These are phyloP conservation scores for Sminthurides aquaticus DNA, from an alignment of 2,888 invertebrate species.

Conservation along the genomic window DNA sequence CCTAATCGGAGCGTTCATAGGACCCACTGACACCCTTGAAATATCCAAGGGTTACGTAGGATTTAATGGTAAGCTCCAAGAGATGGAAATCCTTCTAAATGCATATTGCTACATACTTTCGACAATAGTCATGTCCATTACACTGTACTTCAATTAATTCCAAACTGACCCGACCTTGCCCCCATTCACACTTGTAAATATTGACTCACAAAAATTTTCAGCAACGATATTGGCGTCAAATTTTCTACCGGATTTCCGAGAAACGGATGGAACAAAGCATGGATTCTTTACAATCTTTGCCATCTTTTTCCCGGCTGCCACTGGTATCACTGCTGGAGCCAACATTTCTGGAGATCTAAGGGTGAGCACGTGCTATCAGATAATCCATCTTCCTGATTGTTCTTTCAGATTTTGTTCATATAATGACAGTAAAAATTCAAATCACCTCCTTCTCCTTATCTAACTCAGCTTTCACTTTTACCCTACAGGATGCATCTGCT, in stretches of 20 bases:
- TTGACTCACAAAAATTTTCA: too few relatives aligned
- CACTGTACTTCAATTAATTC: too few relatives aligned
- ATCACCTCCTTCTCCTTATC: too few relatives aligned
- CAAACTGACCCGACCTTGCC: too few relatives aligned
- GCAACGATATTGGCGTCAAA: slow-evolving; percentile 41
- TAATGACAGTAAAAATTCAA: too few relatives aligned
- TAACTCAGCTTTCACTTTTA: not conserved
- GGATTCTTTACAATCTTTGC: slow-evolving; percentile 54
- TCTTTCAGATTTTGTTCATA: too few relatives aligned
- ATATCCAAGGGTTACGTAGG: slow-evolving; percentile 78
- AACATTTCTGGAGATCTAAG: slow-evolving; percentile 56
- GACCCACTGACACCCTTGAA: slow-evolving; percentile 64
- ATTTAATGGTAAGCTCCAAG: slow-evolving; percentile 74
- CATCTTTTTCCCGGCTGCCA: slow-evolving; percentile 57
- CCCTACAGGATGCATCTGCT: slow-evolving; percentile 44
- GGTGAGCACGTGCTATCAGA: slow-evolving; percentile 44
- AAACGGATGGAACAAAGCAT: slow-evolving; percentile 46
- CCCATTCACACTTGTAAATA: too few relatives aligned
- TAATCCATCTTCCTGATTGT: not conserved
- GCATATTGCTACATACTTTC: too few relatives aligned
- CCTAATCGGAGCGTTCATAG: slow-evolving; percentile 74
- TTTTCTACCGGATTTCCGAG: slow-evolving; percentile 42
- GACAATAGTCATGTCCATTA: too few relatives aligned
- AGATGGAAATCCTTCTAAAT: too few relatives aligned
- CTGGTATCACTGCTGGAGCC: slow-evolving; percentile 55